These are phyloP conservation scores for Pipistrellus pipistrellus DNA, from an alignment of 2,797 vertebrate genomes.

Conservation along the genomic window DNA sequence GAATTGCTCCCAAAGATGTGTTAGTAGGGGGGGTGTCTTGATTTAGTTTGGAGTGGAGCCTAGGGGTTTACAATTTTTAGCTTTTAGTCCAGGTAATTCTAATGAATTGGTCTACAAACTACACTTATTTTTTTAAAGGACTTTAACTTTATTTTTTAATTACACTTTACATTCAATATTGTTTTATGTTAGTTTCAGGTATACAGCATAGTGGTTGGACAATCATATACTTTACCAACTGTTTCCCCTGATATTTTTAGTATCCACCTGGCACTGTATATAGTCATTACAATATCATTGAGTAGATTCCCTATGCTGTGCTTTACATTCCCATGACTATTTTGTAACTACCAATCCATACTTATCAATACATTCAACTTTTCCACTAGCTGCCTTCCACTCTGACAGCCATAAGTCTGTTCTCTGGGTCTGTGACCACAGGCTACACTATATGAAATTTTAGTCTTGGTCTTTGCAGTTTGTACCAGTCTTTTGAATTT, in stretches of 20 bases:
- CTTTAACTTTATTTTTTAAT: neutral
- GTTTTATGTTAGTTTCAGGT: neutral
- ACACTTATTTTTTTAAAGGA: neutral
- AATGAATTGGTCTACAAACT: neutral
- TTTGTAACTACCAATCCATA: neutral
- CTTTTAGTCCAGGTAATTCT: neutral
- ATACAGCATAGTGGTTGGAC: neutral
- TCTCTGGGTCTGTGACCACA: neutral
- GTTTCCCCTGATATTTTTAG: neutral
- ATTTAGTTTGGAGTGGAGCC: neutral
- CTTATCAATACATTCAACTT: neutral
- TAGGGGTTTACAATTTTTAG: neutral
- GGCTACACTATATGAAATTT: neutral
- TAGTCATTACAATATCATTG: neutral
- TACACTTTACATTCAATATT: neutral
- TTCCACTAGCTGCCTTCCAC: neutral
- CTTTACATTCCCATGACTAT: neutral
- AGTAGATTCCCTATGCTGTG: neutral
- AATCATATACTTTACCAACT: neutral
- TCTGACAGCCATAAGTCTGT: neutral
- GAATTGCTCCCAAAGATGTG: neutral
- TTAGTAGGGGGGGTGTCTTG: neutral
- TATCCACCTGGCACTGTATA: neutral
- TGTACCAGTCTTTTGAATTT: neutral
- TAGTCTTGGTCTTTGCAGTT: neutral